Base-by-base conservation (phyloP, 2,113 vertebrate species). In the Eulemur rufifrons region DNA sequence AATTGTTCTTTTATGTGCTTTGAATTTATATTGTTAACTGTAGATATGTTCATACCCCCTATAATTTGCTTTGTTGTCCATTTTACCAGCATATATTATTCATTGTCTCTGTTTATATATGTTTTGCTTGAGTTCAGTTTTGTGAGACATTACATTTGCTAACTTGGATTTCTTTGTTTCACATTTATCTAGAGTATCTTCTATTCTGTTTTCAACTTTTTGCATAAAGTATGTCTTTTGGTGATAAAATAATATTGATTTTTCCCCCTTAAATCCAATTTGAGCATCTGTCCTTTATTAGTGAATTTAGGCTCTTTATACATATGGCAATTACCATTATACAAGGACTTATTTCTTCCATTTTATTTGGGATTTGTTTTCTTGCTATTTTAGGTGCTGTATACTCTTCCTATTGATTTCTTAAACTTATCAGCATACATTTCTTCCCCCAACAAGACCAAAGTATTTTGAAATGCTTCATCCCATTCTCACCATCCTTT, bases 81-180 rank as follows among this genome's bases (percentile, higher is more conserved):
- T 50, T 85, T 73, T 54, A 27, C 17, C 34, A 77, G 11, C 20
- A 45, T 13, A 29, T 61, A 54, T 29, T 69, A 23, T 88, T 77
- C 6, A 18, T 82, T 50, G 14, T 83, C 50, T 86, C 34, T 69
- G 52, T 81, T 42, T 32, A 23, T 34, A 4, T 32, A 54, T 27
- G 66, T 92, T 76, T 71, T 82, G 59, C 82, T 87, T 93, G 47
- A 74, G 54, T 73, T 87, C 86, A 71, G 25, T 91, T 93, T 87
- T 74, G 2, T 66, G 74, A 56, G 12, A 84, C 15, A 25, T 39
- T 47, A 34, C 0, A 34, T 1, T 80, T 74, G 56, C 47, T 63
- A 47, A 32, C 3, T 37, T 86, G 61, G 27, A 50, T 63, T 80
- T 93, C 29, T 71, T 66, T 64, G 11, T 42, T 80, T 83, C 20